A percentile compares a stretch with the other conserved stretches of the same genome.
phyloP scores from a whole-genome alignment of 2,113 vertebrate species.

The Bubo blakistoni region DNA sequence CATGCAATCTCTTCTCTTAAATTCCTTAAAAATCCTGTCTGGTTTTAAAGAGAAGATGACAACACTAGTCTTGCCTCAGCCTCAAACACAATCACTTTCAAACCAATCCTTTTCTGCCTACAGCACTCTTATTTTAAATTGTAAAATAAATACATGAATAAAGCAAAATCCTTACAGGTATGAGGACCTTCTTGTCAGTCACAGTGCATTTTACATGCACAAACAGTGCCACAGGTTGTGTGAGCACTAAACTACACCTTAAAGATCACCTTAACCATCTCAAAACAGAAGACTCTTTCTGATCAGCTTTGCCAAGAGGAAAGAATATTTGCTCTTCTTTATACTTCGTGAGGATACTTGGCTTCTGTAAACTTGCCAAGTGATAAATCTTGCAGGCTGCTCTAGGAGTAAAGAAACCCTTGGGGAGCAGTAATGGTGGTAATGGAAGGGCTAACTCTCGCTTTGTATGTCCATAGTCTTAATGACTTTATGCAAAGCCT shows the following conservation, averaged over 20 bases:
- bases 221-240: neutral
- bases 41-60: neutral
- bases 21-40: neutral
- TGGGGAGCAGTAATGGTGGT: neutral
- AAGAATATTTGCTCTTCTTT: neutral
- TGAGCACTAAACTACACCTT: neutral
- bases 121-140: neutral
- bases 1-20: neutral
- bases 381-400: neutral
- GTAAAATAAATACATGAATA: constrained; percentile 9
- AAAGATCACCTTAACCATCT: neutral
- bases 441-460: neutral
- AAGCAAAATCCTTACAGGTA: neutral
- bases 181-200: neutral
- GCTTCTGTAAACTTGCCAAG: neutral
- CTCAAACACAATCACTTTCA: neutral
- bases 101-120: neutral
- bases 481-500: neutral
- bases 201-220: neutral
- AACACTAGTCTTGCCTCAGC: neutral
- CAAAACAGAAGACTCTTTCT: neutral
- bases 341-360: neutral
- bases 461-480: neutral
- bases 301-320: neutral
- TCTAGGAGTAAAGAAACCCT: neutral